Conservation (phyloP, 1,140 invertebrate species). For the Atta colombica region DNA sequence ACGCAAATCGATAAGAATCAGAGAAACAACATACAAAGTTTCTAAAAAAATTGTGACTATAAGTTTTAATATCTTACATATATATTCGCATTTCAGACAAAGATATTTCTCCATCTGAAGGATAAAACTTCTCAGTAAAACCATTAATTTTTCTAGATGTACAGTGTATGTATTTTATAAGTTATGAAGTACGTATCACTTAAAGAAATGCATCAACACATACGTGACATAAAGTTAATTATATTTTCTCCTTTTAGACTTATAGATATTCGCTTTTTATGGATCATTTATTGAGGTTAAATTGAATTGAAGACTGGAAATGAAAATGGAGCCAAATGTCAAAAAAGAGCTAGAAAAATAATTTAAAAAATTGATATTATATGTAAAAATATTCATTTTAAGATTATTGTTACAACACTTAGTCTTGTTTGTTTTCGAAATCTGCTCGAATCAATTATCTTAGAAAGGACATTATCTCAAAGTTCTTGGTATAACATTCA, state of each 20-base stretch:
- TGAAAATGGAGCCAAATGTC: neutral
- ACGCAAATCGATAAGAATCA: neutral
- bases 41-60: slow-evolving; percentile 1
- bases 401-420: neutral
- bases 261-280: neutral
- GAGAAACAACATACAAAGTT: neutral
- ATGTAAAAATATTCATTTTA: slow-evolving; percentile 14
- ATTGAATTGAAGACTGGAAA: slow-evolving; percentile 13
- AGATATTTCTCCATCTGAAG: neutral
- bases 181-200: neutral
- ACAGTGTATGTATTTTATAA: slow-evolving; percentile 13
- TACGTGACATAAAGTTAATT: slow-evolving; percentile 54
- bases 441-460: neutral
- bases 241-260: slow-evolving; percentile 16
- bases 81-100: neutral
- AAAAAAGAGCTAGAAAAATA: neutral
- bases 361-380: slow-evolving; percentile 5
- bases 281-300: neutral
- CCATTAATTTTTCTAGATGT: neutral
- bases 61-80: slow-evolving; percentile 13
- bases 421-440: neutral
- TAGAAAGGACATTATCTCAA: slow-evolving; percentile 18
- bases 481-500: slow-evolving; percentile 18
- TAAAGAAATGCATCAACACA: slow-evolving; percentile 33
- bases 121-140: slow-evolving; percentile 12